Evolutionary conservation across 2,888 invertebrate genomes (phyloP), one percentile per base, ranked within the genome.

Genomic region (Thereva nobilitata): DNA sequence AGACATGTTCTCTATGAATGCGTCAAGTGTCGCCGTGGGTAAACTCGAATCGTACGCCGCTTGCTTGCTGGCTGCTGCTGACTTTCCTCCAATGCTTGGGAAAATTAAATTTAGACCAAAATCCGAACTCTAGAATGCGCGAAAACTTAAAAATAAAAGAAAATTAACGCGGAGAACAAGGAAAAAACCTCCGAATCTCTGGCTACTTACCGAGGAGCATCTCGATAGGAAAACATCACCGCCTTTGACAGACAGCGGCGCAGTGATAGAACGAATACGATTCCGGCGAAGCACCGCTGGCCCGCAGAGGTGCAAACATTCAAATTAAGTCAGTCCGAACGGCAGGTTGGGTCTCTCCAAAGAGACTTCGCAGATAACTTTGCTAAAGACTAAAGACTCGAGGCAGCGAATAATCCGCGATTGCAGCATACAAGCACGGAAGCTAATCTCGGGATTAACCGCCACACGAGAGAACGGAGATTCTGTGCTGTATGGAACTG

Each of bases 241-340:
- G 61, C 49, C 50, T 61, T 61, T 40, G 61, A 61, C 61, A 23
- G 9, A 49, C 50, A 61, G 23, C 23, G 23, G 23, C 23, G 68
- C 71, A 72, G 72, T 72, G 68, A 70, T 71, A 70, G 70, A 70
- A 70, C 73, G 72, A 71, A 70, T 70, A 67, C 71, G 72, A 71
- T 68, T 70, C 71, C 70, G 71, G 70, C 70, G 66, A 68, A 71
- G 50, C 61, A 50, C 50, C 61, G 50, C 61, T 49, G 64, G 61
- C 55, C 55, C 42, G 63, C 61, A 61, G 61, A 61, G 61, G 61
- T 61, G 61, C 49, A 61, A 61, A 61, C 68, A 68, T 68, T 68
- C 55, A 66, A 66, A 68, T 66, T 64, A 64, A 68, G 68, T 66
- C 66, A 45, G 68, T 66, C 42, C 68, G 68, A 63, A 63, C 63